Evolutionary conservation across 2,888 invertebrate species (phyloP).

Genomic region (Papilio demoleus): DNA sequence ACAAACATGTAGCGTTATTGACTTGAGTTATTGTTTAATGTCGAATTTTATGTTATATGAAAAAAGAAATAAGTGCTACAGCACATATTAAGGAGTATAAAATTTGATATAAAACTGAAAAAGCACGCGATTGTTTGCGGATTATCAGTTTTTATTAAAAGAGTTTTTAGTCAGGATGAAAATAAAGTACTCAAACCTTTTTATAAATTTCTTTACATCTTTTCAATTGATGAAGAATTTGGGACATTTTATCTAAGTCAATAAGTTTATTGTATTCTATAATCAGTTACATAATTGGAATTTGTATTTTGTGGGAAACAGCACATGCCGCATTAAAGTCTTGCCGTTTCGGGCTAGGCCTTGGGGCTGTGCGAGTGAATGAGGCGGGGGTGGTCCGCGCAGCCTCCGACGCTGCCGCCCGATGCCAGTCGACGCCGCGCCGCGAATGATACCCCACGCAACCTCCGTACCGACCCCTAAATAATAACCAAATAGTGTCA

Average conservation of each 20-base stretch:
- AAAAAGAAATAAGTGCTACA: too few relatives aligned
- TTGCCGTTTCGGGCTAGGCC: constrained; percentile 75
- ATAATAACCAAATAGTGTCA: constrained; percentile 67
- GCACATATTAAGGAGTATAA: too few relatives aligned
- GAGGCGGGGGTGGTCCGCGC: constrained; percentile 78
- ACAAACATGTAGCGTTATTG: too few relatives aligned
- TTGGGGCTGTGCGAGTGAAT: constrained; percentile 73
- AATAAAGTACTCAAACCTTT: neutral
- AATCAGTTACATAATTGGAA: constrained; percentile 45
- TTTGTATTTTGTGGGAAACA: constrained; percentile 67
- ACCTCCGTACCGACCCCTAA: constrained; percentile 54
- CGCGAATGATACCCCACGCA: constrained; percentile 68
- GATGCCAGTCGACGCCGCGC: constrained; percentile 75
- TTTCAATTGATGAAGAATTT: neutral
- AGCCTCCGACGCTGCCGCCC: constrained; percentile 73
- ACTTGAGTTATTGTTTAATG: too few relatives aligned
- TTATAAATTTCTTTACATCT: neutral
- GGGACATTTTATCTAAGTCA: neutral
- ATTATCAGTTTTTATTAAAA: neutral
- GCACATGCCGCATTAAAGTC: constrained; percentile 79
- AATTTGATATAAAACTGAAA: neutral
- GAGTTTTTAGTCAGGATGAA: neutral
- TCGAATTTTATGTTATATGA: too few relatives aligned
- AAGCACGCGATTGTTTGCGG: neutral
- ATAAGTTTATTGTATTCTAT: constrained; percentile 24